A percentile compares a stretch with the other conserved stretches of the same genome.
These are phyloP conservation scores for Daphoenositta chrysoptera DNA, from an alignment of 2,113 vertebrate species.

Conservation along the genomic window DNA sequence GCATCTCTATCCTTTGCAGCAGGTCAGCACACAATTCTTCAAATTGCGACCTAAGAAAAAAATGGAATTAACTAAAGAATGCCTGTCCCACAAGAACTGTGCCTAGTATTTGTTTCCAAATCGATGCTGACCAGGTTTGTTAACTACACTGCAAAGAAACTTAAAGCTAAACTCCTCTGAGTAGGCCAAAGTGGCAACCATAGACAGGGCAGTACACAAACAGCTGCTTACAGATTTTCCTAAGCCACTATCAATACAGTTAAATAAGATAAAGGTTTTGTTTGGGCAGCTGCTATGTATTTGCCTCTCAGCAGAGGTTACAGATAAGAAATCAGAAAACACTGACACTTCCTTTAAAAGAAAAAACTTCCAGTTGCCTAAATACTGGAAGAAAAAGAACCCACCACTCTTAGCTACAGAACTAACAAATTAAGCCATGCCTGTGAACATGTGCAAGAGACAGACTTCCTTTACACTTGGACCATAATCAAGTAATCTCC, in stretches of 20 bases:
- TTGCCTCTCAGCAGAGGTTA: background rate
- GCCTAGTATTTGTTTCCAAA: background rate
- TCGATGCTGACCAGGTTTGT: background rate
- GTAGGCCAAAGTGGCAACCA: background rate
- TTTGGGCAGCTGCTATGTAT: background rate
- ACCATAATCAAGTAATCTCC: background rate
- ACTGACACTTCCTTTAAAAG: background rate
- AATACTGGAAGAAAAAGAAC: background rate
- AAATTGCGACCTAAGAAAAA: constrained; percentile 72
- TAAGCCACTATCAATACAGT: background rate
- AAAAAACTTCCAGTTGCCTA: background rate
- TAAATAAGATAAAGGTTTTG: background rate
- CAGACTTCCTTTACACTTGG: background rate
- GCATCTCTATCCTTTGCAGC: constrained; percentile 72
- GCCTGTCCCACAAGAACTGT: background rate
- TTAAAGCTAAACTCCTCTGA: background rate
- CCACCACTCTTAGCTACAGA: background rate
- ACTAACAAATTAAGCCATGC: background rate
- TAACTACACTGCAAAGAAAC: background rate
- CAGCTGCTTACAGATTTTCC: background rate
- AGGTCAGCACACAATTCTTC: constrained; percentile 78
- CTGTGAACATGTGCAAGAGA: background rate
- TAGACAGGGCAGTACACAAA: background rate
- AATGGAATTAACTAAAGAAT: background rate
- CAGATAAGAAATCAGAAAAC: background rate